Base-by-base conservation (phyloP, 1,140 invertebrate species). In the Myzus persicae region DNA sequence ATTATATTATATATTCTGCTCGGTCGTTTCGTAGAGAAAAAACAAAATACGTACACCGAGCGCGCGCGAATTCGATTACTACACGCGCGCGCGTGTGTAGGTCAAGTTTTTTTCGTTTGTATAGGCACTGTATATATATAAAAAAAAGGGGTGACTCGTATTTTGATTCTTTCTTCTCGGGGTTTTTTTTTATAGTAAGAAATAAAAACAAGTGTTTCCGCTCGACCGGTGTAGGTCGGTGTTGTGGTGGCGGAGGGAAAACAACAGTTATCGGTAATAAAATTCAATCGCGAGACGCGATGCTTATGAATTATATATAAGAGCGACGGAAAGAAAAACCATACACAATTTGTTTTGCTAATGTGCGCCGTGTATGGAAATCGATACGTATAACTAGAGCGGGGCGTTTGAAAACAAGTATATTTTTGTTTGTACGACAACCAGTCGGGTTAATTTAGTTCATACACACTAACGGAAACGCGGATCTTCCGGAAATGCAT, bases 281-380 rank as follows among this genome's bases (percentile, higher is more conserved):
- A 88, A 88, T 88, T 88, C 85, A 88, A 88, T 88, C 31, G n/a
- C n/a, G 18, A 46, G 26, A 44, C 59, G 54, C 31, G 90, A 48
- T 46, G n/a, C 76, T 92, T 82, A 82, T 84, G 91, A 92, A 82
- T 92, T 82, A 92, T 92, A 81, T 92, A 92, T 89, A 89, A 51
- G 31, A 26, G 20, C 51, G 67, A n/a, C 26, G 54, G 42, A 40
- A 51, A 22, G 20, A 89, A 89, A 89, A 89, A 40, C 22, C 88
- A 38, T 26, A 40, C 91, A 82, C 91, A 82, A 82, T 92, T 82
- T 82, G 91, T 92, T 92, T 92, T 92, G 91, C 91, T 82, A 82
- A 92, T 82, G 67, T 48, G 1, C 8, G 22, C 46, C 14, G 24
- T 26, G n/a, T 46, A 48, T 90, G 51, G 46, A 91, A 67, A 91